phyloP scores from a whole-genome alignment of 2,113 vertebrate species.

The Delphinapterus leucas region DNA sequence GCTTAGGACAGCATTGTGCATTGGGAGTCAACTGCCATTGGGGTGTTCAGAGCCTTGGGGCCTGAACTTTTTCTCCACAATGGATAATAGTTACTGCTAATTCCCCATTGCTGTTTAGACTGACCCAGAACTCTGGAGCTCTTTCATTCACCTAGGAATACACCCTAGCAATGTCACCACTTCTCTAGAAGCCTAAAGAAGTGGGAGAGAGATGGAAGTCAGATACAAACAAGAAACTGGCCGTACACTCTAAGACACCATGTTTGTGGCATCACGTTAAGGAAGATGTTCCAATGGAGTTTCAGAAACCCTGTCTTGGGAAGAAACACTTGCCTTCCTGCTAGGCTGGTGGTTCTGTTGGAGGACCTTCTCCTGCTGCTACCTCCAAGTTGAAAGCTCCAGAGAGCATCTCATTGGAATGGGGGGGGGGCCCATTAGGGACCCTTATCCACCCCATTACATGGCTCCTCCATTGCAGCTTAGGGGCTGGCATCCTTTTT shows the following conservation, averaged over 20 bases:
- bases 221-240: background rate
- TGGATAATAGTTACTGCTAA: background rate
- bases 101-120: background rate
- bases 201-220: background rate
- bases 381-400: background rate
- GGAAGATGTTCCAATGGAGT: background rate
- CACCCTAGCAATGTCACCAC: background rate
- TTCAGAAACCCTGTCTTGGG: background rate
- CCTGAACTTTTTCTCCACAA: background rate
- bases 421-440: background rate
- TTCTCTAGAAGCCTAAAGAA: background rate
- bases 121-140: background rate
- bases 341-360: constrained; percentile 13
- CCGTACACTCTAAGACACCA: background rate
- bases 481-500: background rate
- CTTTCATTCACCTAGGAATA: background rate
- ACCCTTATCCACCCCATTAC: background rate
- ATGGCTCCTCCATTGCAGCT: background rate
- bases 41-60: background rate
- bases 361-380: background rate
- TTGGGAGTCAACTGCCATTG: background rate
- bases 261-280: background rate
- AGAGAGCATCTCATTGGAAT: background rate
- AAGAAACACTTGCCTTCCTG: background rate
- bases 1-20: background rate